Percentiles rank a stretch among this genome's conserved stretches.
phyloP scores from a whole-genome alignment of 2,797 vertebrate genomes.

The Gephyroberyx darwinii region DNA sequence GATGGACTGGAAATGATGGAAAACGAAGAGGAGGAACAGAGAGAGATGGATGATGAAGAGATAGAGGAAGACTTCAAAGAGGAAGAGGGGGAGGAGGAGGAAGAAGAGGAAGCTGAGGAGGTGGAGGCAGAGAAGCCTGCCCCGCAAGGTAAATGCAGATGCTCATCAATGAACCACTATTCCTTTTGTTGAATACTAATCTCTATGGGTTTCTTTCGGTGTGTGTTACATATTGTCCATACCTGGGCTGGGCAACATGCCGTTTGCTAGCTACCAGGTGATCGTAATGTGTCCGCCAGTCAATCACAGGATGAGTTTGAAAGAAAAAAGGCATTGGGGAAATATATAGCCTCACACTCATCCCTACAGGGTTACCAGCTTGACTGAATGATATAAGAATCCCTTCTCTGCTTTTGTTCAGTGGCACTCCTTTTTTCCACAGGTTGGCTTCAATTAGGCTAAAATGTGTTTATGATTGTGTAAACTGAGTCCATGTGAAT shows the following conservation, averaged over 20 bases:
- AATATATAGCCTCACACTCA: neutral
- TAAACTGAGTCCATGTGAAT: neutral
- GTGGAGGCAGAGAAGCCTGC: constrained; percentile 59
- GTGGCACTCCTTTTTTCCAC: neutral
- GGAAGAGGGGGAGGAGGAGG: constrained; percentile 74
- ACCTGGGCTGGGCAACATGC: neutral
- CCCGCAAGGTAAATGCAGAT: constrained; percentile 68
- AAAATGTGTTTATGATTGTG: neutral
- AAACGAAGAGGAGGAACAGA: constrained; percentile 83
- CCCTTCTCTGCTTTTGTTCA: neutral
- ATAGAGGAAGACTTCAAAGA: constrained; percentile 63
- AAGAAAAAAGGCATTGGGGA: neutral
- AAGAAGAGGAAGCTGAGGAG: constrained; percentile 54
- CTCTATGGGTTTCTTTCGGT: neutral
- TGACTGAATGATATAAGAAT: neutral
- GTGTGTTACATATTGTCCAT: neutral
- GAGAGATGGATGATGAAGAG: constrained; percentile 78
- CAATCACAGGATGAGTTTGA: neutral
- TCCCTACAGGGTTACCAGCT: neutral
- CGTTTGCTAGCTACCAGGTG: neutral
- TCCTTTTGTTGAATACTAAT: neutral
- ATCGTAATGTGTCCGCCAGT: neutral
- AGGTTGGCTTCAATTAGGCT: neutral
- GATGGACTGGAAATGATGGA: constrained; percentile 84
- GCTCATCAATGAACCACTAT: neutral